phyloP scores from a whole-genome alignment of 2,113 vertebrate species.

The Ictalurus furcatus region DNA sequence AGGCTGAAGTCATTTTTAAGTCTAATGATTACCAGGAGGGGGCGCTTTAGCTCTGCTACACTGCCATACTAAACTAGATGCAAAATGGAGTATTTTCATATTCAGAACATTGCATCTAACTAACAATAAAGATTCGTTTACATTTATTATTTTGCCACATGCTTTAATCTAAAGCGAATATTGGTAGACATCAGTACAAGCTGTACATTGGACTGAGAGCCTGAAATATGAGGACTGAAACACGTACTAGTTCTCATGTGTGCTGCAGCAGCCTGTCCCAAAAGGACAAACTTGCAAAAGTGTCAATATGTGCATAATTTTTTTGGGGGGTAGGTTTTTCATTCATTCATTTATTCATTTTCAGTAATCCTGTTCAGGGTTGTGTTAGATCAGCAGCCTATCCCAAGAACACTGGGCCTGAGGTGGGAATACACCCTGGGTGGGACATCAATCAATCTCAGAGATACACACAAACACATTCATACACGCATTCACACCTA shows the following conservation, averaged over 20 bases:
- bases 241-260: neutral
- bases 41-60: neutral
- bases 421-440: neutral
- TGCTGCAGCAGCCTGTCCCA: neutral
- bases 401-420: neutral
- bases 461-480: neutral
- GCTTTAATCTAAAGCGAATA: neutral
- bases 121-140: neutral
- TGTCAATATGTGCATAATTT: neutral
- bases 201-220: neutral
- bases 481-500: neutral
- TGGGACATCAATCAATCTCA: neutral
- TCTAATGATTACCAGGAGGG: conserved; percentile 20
- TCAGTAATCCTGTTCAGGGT: neutral
- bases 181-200: neutral
- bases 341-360: neutral
- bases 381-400: neutral
- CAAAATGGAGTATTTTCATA: neutral
- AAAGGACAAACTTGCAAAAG: neutral
- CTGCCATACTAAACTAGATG: neutral
- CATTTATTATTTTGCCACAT: neutral
- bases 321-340: neutral
- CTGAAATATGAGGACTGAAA: neutral
- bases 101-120: neutral
- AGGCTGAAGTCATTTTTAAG: neutral